Base-by-base conservation (phyloP, 2,888 invertebrate genomes). In the Dichetophora obliterata region DNA sequence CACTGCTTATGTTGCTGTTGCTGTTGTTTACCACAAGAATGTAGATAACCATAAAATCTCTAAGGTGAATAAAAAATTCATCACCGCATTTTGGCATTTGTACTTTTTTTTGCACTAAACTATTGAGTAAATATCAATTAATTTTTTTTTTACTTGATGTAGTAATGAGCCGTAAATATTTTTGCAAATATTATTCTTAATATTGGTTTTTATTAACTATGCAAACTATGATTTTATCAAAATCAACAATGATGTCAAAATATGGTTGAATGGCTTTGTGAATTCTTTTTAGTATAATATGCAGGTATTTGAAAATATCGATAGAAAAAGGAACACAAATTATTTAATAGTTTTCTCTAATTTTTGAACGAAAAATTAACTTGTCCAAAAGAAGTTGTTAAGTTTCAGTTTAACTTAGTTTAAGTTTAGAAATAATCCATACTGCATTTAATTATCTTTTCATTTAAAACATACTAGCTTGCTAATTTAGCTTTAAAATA, bases 81-180 rank as follows among this genome's bases (percentile, higher is more conserved):
- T 57, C 57, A 59, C 9, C 57, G 57, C 24, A 59, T 59, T 9
- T 11, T 43, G 43, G 5, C 57, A 6, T 24, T 24, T 57, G 57
- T 22, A 24, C 3, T 59, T 57, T 57, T 54, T n/a, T 59, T 59
- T n/a, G 57, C 22, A 24, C 27, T 22, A 22, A 59, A 9, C 27
- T 59, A 27, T 59, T 24, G n/a, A 22, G 57, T 9, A 27, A 59
- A 59, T 27, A 59, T 59, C 27, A 22, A 22, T 22, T 24, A 27
- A 24, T 14, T 59, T 24, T 9, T 24, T 9, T 24, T 8, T 37
- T 19, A 16, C n/a, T 34, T 19, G 22, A 22, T 37, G 66, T 66
- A 43, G 43, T 66, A 66, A 66, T 66, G 66, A 66, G 43, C 19
- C 43, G 11, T 19, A 66, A 66, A 19, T 66, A 66, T 34, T 66